Percentiles rank a stretch among this genome's conserved stretches.
These are phyloP conservation scores for Anoura caudifer DNA, from an alignment of 2,113 vertebrate genomes.

Conservation along the genomic window DNA sequence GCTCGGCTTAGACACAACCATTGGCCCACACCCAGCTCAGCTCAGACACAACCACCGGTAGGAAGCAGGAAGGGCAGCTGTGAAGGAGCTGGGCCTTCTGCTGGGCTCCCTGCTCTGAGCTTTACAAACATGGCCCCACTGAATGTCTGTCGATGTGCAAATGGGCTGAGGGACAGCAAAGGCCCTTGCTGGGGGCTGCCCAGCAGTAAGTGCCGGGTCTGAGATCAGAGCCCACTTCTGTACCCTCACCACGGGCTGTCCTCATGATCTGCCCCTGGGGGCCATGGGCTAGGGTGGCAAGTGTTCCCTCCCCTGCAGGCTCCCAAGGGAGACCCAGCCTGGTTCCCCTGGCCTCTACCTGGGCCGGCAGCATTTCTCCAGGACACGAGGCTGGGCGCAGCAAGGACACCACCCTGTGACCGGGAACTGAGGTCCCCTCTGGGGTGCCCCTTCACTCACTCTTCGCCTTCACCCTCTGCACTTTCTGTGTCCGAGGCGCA, in stretches of 20 bases:
- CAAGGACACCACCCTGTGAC: neutral
- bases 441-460: neutral
- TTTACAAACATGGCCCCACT: accelerated
- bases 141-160: accelerated
- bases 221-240: neutral
- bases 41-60: accelerated
- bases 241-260: accelerated
- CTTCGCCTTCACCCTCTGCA: neutral
- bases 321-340: neutral
- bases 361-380: neutral
- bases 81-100: neutral
- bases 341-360: too few relatives aligned
- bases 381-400: neutral
- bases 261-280: neutral
- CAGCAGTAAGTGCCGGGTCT: neutral
- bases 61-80: neutral
- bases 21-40: neutral
- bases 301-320: accelerated
- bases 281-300: accelerated
- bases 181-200: neutral
- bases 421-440: neutral
- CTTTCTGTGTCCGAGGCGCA: neutral
- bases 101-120: neutral
- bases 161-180: neutral
- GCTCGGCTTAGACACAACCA: too few relatives aligned